Evolutionary conservation across 2,888 invertebrate species (phyloP).

Genomic region (Thymelicus acteon): DNA sequence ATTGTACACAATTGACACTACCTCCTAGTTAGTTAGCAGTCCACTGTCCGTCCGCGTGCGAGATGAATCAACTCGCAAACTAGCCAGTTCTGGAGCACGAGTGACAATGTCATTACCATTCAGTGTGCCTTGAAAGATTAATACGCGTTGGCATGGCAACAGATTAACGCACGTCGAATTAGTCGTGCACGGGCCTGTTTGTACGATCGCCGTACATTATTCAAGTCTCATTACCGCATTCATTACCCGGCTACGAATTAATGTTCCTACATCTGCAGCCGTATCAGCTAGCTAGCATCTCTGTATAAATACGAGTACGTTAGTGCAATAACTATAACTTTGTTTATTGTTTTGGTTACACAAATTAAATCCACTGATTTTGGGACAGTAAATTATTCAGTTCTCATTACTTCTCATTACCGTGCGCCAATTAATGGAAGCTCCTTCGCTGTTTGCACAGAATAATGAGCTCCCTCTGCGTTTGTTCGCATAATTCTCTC

Average conservation of each 20-base stretch:
- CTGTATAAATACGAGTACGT: slow-evolving; percentile 8
- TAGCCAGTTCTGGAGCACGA: slow-evolving; percentile 13
- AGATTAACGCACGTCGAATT: slow-evolving; percentile 35
- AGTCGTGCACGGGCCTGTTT: slow-evolving; percentile 28
- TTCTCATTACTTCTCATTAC: slow-evolving; percentile 24
- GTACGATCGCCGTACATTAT: slow-evolving; percentile 34
- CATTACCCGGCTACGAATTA: slow-evolving; percentile 31
- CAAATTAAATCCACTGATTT: slow-evolving; percentile 23
- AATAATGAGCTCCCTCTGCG: slow-evolving; percentile 24
- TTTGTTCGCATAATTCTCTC: slow-evolving; percentile 13
- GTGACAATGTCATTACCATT: slow-evolving; percentile 29
- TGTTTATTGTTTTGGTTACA: slow-evolving; percentile 21
- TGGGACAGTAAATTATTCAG: slow-evolving; percentile 17
- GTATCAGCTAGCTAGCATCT: not conserved
- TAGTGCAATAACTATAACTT: slow-evolving; percentile 2
- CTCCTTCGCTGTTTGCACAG: slow-evolving; percentile 24
- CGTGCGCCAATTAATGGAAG: slow-evolving; percentile 22
- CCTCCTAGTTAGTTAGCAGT: too few species aligned
- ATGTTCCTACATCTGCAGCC: slow-evolving; percentile 24
- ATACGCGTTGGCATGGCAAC: slow-evolving; percentile 35
- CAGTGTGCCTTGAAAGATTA: slow-evolving; percentile 34
- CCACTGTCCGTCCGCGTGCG: not conserved
- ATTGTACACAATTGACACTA: too few species aligned
- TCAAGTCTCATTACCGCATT: slow-evolving; percentile 37
- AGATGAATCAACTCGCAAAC: slow-evolving; percentile 13